phyloP scores from a whole-genome alignment of 2,888 invertebrate genomes.

The Elaeidobius kamerunicus region DNA sequence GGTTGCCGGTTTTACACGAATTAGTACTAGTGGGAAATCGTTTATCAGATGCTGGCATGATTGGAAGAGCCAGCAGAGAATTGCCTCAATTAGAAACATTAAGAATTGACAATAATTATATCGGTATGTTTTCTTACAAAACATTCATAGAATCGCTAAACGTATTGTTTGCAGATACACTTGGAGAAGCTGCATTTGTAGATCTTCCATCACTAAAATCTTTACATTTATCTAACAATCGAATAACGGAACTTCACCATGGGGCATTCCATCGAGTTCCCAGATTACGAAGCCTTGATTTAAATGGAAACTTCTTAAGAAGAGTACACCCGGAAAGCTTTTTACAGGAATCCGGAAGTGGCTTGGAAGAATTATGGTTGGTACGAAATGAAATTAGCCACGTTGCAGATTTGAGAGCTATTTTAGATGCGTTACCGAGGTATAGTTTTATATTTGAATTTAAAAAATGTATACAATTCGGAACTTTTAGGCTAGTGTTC shows the following conservation, averaged over 20 bases:
- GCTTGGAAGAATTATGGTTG: slow-evolving; percentile 74
- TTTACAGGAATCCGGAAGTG: slow-evolving; percentile 68
- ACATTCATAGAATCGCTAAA: no score
- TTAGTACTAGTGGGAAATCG: slow-evolving; percentile 69
- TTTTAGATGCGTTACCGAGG: slow-evolving; percentile 74
- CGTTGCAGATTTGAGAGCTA: slow-evolving; percentile 68
- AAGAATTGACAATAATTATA: slow-evolving; percentile 54
- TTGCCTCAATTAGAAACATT: slow-evolving; percentile 68
- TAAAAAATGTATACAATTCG: neutral
- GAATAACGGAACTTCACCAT: slow-evolving; percentile 71
- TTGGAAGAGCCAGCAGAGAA: slow-evolving; percentile 75
- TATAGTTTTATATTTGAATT: slow-evolving; percentile 1
- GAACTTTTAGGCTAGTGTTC: slow-evolving; percentile 55
- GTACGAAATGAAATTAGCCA: slow-evolving; percentile 74
- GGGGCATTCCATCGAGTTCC: slow-evolving; percentile 81
- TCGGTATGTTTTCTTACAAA: slow-evolving; percentile 21
- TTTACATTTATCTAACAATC: slow-evolving; percentile 67
- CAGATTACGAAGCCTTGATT: slow-evolving; percentile 65
- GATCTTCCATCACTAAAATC: slow-evolving; percentile 69
- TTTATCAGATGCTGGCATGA: slow-evolving; percentile 75
- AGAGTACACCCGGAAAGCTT: slow-evolving; percentile 82
- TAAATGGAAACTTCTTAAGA: slow-evolving; percentile 73
- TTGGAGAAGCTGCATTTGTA: slow-evolving; percentile 76
- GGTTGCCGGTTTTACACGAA: slow-evolving; percentile 68
- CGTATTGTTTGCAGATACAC: no score